These are phyloP conservation scores for Palaemon carinicauda DNA, from an alignment of 1,140 invertebrate species.

Conservation along the genomic window DNA sequence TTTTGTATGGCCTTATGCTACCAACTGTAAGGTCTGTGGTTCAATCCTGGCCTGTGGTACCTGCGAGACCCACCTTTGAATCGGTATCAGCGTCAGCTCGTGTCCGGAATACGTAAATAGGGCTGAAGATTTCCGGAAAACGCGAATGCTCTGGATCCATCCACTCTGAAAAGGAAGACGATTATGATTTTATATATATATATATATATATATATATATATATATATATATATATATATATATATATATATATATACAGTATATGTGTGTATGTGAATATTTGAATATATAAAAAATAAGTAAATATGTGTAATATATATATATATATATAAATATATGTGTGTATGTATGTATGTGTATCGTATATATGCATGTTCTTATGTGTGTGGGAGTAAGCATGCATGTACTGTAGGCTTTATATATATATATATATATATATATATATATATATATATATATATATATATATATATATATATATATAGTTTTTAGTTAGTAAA, in stretches of 20 bases:
- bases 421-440: not conserved
- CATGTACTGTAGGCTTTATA: not conserved
- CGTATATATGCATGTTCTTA: too few species aligned
- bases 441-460: not conserved
- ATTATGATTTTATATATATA: not conserved
- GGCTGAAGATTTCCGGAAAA: too few species aligned
- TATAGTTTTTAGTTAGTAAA: not conserved
- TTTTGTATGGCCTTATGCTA: too few species aligned
- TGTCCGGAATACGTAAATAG: too few species aligned
- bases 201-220: not conserved
- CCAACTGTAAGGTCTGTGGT: too few species aligned
- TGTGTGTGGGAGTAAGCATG: not conserved
- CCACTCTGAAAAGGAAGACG: too few species aligned
- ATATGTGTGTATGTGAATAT: conserved; percentile 1
- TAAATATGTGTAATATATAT: not conserved
- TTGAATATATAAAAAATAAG: too few species aligned
- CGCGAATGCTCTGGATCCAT: too few species aligned
- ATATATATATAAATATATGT: not conserved
- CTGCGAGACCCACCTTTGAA: too few species aligned
- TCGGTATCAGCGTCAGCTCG: too few species aligned
- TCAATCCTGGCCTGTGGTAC: too few species aligned
- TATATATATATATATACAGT: conserved; percentile 9
- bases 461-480: not conserved
- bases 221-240: not conserved
- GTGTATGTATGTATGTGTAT: not conserved